Base-by-base conservation (phyloP, 2,113 vertebrate genomes). In the Colinus virginianus region DNA sequence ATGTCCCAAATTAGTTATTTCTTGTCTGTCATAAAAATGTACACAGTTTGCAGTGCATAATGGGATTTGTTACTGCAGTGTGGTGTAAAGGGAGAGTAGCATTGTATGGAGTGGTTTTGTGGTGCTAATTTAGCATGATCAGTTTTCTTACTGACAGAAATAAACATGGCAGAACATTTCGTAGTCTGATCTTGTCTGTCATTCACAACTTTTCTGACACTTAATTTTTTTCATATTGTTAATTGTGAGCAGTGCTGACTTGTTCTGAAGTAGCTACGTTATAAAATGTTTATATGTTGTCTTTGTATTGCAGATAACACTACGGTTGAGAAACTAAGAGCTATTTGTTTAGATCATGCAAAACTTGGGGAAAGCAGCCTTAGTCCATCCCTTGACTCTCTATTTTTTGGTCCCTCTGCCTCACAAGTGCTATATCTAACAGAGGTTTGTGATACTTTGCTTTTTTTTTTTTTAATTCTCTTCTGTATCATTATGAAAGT, bases 391-490 rank as follows among this genome's bases (percentile, higher is more conserved):
- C 97, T 99, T 83, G 99, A 99, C 96, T 99, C 99, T 1, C 98
- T 99, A 4, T 99, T 99, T 98, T 99, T 99, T 84, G 99, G 99
- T 84, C 99, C 99, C n/a, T 99, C 99, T 86, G 99, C 99, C 61
- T 99, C 99, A 96, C 99, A 99, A 99, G 99, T 99, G 97, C 99
- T 99, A 85, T 99, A 99, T 97, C 98, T 99, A 96, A 99, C 99
- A 84, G 99, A 99, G 99, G 99, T 99, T 96, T 68, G 98, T 97
- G 74, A 70, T 86, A 55, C 19, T 88, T 91, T 71, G 18, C 68
- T n/a, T 75, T 70, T 71, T 28, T 28, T 17, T 53, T 30, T 53
- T 53, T 53, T 79, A 16, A n/a, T n/a, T n/a, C n/a, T 85, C 51
- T 48, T 94, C 48, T 83, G 11, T 94, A 49, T 30, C 40, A 26